Evolutionary conservation across 2,797 vertebrate species (phyloP).

Genomic region (Coregonus ussuriensis): DNA sequence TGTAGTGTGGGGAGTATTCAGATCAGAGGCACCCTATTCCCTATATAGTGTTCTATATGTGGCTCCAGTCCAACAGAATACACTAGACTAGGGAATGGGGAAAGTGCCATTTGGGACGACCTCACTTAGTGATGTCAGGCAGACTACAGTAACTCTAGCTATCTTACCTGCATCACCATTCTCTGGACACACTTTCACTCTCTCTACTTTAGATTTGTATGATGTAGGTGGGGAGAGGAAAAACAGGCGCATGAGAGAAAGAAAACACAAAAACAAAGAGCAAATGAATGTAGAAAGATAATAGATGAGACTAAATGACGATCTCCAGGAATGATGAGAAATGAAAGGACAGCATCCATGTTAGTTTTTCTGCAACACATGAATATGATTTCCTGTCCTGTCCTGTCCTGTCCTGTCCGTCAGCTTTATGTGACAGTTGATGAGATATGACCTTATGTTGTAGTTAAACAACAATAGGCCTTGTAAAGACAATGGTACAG

Average conservation of each 20-base stretch:
- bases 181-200: constrained; percentile 71
- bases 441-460: neutral
- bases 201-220: constrained; percentile 69
- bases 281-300: neutral
- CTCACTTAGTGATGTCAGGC: constrained; percentile 1
- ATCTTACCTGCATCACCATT: constrained; percentile 71
- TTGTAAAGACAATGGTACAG: neutral
- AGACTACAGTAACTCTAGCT: neutral
- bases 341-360: neutral
- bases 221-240: constrained; percentile 43
- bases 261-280: constrained; percentile 14
- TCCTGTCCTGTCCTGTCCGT: neutral
- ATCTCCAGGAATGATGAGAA: neutral
- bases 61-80: neutral
- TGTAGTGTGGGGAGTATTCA: neutral
- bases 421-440: neutral
- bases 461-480: neutral
- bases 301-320: neutral
- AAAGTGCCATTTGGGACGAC: neutral
- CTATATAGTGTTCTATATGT: neutral
- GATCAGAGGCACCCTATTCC: neutral
- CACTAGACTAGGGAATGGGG: neutral
- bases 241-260: constrained; percentile 44
- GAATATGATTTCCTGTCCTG: neutral
- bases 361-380: neutral